Base-by-base conservation (phyloP, 64 coral and sea anemone species). In the Montipora cactus region DNA sequence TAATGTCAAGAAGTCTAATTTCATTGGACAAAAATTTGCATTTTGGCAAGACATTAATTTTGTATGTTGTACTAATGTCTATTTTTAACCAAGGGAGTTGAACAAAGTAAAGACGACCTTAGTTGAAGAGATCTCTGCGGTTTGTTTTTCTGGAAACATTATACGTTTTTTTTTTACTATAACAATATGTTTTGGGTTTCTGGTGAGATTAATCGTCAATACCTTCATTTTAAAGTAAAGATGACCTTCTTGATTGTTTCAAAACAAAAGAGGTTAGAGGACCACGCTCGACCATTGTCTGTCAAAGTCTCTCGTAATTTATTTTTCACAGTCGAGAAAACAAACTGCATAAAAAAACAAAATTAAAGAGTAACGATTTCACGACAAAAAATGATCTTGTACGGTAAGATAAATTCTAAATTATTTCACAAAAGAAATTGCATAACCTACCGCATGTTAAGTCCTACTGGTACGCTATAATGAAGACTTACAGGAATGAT, bases 1-100 rank as follows among this genome's bases (percentile, higher is more conserved):
- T 12, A 64, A 64, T 12, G 13, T 71, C 21, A 23, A 21, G 19
- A 70, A 47, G 67, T 44, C 44, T 37, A 16, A 49, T 86, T 50
- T 86, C 16, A 9, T 8, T 16, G 47, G 2, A 21, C 46, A 25
- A 72, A 86, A 86, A 86, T 86, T 86, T 71, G 66, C 82, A 86
- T 86, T n/a, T 86, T 50, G 18, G 49, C 51, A 67, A 20, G 46
- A 21, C n/a, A 86, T 86, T 23, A 86, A 86, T 71, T 72, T 86
- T 86, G 44, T 45, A 86, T 51, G 15, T 12, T 66, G 37, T 86
- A 6, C 19, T 84, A 19, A 50, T 47, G 47, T 46, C 46, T 46
- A 49, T 13, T 47, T 3, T 50, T 48, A 86, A 46, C 53, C 53
- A 6, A 57, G 53, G 53, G 0, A 57, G 53, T 37, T 37, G 28